A percentile compares a stretch with the other conserved stretches of the same genome.
phyloP scores from a whole-genome alignment of 2,113 vertebrate species.

The Trichomycterus rosablanca region DNA sequence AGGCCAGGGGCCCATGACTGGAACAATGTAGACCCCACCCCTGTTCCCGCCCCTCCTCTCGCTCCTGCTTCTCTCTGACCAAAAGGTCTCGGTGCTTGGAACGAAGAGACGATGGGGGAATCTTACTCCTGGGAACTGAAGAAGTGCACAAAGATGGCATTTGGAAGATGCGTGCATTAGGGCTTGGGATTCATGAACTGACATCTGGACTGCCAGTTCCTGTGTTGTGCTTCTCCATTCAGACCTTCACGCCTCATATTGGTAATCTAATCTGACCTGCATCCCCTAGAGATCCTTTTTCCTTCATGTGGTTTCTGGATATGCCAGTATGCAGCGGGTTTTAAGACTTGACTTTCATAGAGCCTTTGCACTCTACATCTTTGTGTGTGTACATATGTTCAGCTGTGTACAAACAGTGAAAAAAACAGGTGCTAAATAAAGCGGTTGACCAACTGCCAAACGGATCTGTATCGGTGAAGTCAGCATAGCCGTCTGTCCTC shows the following conservation, averaged over 20 bases:
- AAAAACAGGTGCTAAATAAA: conserved; percentile 19
- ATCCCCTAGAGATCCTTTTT: too few relatives aligned
- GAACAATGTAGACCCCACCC: conserved; percentile 44
- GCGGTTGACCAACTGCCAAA: conserved; percentile 14
- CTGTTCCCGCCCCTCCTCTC: conserved; percentile 32
- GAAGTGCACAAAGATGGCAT: too few relatives aligned
- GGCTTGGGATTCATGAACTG: conserved; percentile 38
- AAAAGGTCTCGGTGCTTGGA: conserved; percentile 17
- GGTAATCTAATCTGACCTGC: too few relatives aligned
- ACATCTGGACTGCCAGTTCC: conserved; percentile 18
- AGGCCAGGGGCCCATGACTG: conserved; percentile 43
- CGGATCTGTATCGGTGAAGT: conserved; percentile 10
- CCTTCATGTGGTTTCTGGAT: too few relatives aligned
- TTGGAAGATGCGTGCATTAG: neutral
- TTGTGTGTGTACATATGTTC: conserved; percentile 10
- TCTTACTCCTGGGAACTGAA: conserved; percentile 12
- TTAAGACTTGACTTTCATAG: too few relatives aligned
- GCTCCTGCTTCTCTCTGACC: conserved; percentile 20
- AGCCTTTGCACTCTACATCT: neutral
- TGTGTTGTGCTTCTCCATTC: too few relatives aligned
- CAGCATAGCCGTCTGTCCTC: neutral
- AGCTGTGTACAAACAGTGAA: neutral
- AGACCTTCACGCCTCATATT: too few relatives aligned
- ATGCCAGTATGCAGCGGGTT: too few relatives aligned
- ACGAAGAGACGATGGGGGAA: conserved; percentile 19